A percentile compares a stretch with the other conserved stretches of the same genome.
These are phyloP conservation scores for Anhinga rufa DNA, from an alignment of 2,113 vertebrate genomes.

Conservation along the genomic window DNA sequence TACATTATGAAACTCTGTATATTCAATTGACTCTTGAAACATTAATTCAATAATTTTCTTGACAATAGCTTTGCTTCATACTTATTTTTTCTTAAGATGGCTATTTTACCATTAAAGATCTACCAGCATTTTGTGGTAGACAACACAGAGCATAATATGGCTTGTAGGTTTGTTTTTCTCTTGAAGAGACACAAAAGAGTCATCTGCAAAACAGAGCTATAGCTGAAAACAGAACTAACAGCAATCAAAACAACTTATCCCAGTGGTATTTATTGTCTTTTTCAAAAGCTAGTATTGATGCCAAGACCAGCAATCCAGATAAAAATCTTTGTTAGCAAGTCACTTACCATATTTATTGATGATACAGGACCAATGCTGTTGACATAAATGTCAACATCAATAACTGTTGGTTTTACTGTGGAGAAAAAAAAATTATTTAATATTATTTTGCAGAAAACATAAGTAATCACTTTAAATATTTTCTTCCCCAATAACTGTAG, in stretches of 20 bases:
- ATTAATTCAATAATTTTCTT: background rate
- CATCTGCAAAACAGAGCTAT: background rate
- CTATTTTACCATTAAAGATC: background rate
- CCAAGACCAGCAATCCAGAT: background rate
- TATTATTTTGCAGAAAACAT: background rate
- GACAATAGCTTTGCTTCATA: background rate
- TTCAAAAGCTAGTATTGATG: background rate
- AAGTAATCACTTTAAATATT: background rate
- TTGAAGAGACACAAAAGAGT: background rate
- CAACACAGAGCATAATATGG: background rate
- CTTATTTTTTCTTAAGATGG: background rate
- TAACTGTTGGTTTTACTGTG: conserved; percentile 90
- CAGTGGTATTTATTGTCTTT: background rate
- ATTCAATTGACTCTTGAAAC: background rate
- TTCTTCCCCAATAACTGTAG: background rate
- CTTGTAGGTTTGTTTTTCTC: background rate
- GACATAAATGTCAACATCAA: conserved; percentile 93
- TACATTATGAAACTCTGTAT: background rate
- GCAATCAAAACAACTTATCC: background rate
- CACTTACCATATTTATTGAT: conserved; percentile 96
- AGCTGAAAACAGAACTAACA: background rate
- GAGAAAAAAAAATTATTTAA: conserved; percentile 37
- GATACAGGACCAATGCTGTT: conserved; percentile 98
- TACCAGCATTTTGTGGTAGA: background rate
- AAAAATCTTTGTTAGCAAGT: conserved; percentile 25